Evolutionary conservation across 2,113 vertebrate genomes (phyloP), one percentile per base, ranked within the genome.

Genomic region (Spea multiplicata): DNA sequence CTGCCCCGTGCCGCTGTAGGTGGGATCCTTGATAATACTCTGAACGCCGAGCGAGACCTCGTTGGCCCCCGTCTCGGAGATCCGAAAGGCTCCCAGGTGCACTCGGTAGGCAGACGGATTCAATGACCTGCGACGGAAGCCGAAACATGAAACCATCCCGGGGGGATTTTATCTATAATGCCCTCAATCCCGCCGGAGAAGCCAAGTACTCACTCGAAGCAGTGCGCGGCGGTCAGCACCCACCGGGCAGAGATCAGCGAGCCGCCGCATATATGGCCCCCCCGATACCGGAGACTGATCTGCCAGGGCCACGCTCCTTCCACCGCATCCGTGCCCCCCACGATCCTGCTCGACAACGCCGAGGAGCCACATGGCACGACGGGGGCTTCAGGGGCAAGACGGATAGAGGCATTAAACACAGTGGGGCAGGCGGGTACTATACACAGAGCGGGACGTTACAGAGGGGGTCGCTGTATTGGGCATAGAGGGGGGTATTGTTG

Each of bases 41-140:
- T 82, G 89, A 62, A 98, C 93, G 16, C 91, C 92, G 61, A 91
- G 91, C 80, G 89, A 91, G 57, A 95, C 93, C 75, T 95, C 95
- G 0, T 89, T 90, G 0, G 88, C 83, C 85, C 91, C 91, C 67
- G 85, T 91, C 4, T 82, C 78, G 5, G 84, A 90, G 48, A 96
- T 91, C 17, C 87, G 86, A 57, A 95, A 87, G 82, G 94, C 96
- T 3, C 96, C 94, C 81, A 98, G 86, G 83, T 92, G 93, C 74
- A 96, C 90, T 6, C 9, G 6, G 55, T 80, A 80, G 0, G 0
- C 4, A 1, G 64, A 74, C 12, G 52, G 52, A 0, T 6, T 10
- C 0, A 5, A 3, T 3, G 78, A 73, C 4, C 78, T 80, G 71
- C 8, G 6, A 12, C 16, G 69, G 44, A 53, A 44, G 17, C 30